These are phyloP conservation scores for Fundulus diaphanus DNA, from an alignment of 2,797 vertebrate genomes.

Conservation along the genomic window DNA sequence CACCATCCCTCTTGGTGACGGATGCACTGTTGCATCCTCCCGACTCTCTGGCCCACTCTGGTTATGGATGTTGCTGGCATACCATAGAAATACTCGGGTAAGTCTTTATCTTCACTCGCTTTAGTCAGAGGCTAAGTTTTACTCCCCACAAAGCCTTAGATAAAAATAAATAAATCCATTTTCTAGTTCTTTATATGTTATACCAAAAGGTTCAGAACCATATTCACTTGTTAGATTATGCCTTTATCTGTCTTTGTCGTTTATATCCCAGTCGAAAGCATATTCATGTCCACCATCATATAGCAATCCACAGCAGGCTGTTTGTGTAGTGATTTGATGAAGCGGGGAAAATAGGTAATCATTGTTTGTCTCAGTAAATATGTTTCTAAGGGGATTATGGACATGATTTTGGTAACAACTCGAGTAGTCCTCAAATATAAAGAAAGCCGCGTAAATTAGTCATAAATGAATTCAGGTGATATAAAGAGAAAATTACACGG, in stretches of 20 bases:
- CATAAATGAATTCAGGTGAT: not conserved
- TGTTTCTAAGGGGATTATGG: not conserved
- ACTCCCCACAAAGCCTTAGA: constrained; percentile 21
- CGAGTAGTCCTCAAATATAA: not conserved
- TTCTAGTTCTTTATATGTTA: not conserved
- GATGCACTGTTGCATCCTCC: constrained; percentile 76
- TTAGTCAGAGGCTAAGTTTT: constrained; percentile 21
- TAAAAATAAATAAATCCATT: constrained; percentile 12
- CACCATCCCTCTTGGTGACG: constrained; percentile 79
- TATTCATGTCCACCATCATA: constrained; percentile 13
- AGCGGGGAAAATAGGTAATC: not conserved
- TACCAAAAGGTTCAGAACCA: not conserved
- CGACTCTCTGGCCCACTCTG: constrained; percentile 60
- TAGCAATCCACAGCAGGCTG: constrained; percentile 12
- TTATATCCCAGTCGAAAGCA: constrained; percentile 16
- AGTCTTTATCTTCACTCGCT: constrained; percentile 44
- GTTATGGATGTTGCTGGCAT: constrained; percentile 75
- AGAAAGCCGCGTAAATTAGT: not conserved
- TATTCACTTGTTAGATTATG: not conserved
- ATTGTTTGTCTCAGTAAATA: not conserved
- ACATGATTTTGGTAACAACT: not conserved
- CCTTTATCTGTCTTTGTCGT: not conserved
- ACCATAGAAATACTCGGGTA: constrained; percentile 59
- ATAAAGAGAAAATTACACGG: not conserved
- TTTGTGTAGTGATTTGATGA: constrained; percentile 32